Percentiles rank a stretch among this genome's conserved stretches.
These are phyloP conservation scores for Odontocolon sp. DNA, from an alignment of 2,888 invertebrate species.

Conservation along the genomic window DNA sequence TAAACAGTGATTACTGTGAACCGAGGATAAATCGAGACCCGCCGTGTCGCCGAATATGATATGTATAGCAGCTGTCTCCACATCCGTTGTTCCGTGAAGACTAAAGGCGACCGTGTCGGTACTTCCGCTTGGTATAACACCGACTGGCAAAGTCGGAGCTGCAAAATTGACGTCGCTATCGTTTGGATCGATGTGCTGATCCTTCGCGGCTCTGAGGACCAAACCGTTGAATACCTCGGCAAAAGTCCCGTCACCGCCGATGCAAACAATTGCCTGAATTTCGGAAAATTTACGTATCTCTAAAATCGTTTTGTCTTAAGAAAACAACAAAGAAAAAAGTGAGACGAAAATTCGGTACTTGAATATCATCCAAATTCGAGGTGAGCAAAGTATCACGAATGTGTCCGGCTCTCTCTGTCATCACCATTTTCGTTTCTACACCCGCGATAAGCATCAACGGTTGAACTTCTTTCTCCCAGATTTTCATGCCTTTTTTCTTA, in stretches of 20 bases:
- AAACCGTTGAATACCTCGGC: constrained; percentile 91
- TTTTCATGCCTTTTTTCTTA: constrained; percentile 86
- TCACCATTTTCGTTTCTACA: constrained; percentile 85
- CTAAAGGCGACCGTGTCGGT: constrained; percentile 91
- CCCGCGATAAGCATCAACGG: constrained; percentile 86
- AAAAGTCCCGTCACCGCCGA: constrained; percentile 94
- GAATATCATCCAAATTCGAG: constrained; percentile 82
- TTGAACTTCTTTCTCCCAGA: constrained; percentile 88
- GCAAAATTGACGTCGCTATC: constrained; percentile 82
- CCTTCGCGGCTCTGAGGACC: constrained; percentile 83
- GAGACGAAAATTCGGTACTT: constrained; percentile 72
- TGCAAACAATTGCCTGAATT: constrained; percentile 88
- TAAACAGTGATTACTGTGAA: constrained; percentile 84
- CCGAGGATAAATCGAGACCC: constrained; percentile 89
- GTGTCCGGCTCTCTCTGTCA: constrained; percentile 90
- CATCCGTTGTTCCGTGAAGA: constrained; percentile 90
- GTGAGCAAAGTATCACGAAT: constrained; percentile 86
- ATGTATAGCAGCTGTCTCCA: constrained; percentile 90
- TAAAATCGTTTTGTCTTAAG: neutral
- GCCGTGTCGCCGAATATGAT: constrained; percentile 89
- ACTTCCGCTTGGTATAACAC: constrained; percentile 89
- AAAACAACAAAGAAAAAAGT: no score
- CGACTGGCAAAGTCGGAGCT: constrained; percentile 83
- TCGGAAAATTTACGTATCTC: constrained; percentile 79
- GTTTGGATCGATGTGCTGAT: constrained; percentile 82